phyloP scores from a whole-genome alignment of 2,888 invertebrate genomes.

The Oscheius sp. region DNA sequence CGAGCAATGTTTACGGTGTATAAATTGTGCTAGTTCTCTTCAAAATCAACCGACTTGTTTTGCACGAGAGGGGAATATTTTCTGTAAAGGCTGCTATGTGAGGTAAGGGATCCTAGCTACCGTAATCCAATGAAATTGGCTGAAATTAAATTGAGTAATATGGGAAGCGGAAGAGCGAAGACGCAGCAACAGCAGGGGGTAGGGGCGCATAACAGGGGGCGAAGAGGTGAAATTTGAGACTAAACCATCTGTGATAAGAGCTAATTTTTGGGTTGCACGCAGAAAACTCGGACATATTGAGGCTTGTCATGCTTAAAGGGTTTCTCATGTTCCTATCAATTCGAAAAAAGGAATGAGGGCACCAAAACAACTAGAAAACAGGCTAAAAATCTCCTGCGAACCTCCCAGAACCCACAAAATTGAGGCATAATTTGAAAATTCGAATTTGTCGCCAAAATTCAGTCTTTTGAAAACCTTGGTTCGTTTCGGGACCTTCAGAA shows the following conservation, averaged over 20 bases:
- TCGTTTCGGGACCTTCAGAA: too few species aligned
- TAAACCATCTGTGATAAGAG: constrained; percentile 13
- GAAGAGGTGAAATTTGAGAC: constrained; percentile 2
- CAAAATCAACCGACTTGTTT: constrained; percentile 56
- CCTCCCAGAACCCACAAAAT: too few species aligned
- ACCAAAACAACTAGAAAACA: too few species aligned
- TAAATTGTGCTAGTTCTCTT: constrained; percentile 37
- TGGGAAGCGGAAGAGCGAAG: neutral
- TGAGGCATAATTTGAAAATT: neutral
- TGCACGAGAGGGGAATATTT: constrained; percentile 53
- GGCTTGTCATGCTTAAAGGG: too few species aligned
- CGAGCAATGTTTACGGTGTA: constrained; percentile 47
- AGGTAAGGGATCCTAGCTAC: constrained; percentile 45
- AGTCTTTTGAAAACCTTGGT: too few species aligned
- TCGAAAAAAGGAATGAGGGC: too few species aligned
- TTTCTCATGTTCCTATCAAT: too few species aligned
- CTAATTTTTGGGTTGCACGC: too few species aligned
- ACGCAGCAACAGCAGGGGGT: neutral
- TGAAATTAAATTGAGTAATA: constrained; percentile 19
- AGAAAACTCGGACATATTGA: too few species aligned
- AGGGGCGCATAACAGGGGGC: neutral
- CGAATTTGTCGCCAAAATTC: neutral
- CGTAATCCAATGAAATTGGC: constrained; percentile 14
- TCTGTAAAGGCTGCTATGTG: constrained; percentile 66
- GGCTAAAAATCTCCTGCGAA: too few species aligned